phyloP scores from a whole-genome alignment of 1,140 invertebrate genomes.

The Patella vulgata region DNA sequence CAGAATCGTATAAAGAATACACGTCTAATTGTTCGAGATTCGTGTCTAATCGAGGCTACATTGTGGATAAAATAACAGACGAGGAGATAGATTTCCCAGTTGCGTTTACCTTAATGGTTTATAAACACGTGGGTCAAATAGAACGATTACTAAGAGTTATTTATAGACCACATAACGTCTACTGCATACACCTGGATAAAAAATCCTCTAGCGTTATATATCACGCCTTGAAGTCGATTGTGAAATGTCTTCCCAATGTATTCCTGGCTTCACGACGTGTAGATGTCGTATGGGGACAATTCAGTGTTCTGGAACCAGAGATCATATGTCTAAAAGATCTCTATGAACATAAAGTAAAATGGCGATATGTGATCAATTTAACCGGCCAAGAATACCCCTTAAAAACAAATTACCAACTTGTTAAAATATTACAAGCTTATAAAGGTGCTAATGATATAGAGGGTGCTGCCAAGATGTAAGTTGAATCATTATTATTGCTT shows the following conservation, averaged over 20 bases:
- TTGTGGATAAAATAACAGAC: constrained; percentile 1
- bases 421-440: constrained; percentile 39
- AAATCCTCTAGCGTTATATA: constrained; percentile 8
- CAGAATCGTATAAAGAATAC: neutral
- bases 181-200: constrained; percentile 52
- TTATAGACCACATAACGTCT: constrained; percentile 47
- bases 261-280: constrained; percentile 36
- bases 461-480: constrained; percentile 21
- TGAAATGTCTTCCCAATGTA: constrained; percentile 55
- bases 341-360: constrained; percentile 26
- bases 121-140: constrained; percentile 36
- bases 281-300: constrained; percentile 39
- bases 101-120: constrained; percentile 38
- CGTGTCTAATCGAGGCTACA: constrained; percentile 9
- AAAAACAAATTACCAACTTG: constrained; percentile 51
- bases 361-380: constrained; percentile 56
- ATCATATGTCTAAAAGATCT: constrained; percentile 42
- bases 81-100: constrained; percentile 40
- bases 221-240: constrained; percentile 15
- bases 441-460: constrained; percentile 48
- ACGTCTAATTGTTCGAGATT: constrained; percentile 17
- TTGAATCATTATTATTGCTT: no score
- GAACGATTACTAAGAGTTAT: constrained; percentile 41
- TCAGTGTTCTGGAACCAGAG: constrained; percentile 41
- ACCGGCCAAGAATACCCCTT: constrained; percentile 56